Evolutionary conservation across 2,113 vertebrate genomes (phyloP).

Genomic region (Gopherus evgoodei): DNA sequence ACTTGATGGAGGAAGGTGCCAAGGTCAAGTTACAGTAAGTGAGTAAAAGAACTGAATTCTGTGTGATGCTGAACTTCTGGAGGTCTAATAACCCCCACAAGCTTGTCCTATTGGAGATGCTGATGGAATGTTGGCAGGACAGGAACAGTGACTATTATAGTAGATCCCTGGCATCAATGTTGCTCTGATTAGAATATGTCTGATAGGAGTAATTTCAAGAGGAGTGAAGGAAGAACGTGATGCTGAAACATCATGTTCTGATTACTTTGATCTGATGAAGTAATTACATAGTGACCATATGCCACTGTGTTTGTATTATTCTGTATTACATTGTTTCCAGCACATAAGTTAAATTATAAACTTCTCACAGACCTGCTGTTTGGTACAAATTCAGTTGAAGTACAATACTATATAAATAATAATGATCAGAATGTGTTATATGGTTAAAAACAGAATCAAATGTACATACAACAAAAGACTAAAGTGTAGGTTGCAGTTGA

Average conservation of each 20-base stretch:
- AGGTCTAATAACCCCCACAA: background rate
- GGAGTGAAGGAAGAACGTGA: background rate
- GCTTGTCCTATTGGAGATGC: background rate
- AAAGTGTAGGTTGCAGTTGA: background rate
- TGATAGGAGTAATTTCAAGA: background rate
- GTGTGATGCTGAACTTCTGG: background rate
- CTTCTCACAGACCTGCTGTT: background rate
- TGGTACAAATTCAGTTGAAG: background rate
- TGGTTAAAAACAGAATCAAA: background rate
- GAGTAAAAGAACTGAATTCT: background rate
- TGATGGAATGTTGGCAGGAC: background rate
- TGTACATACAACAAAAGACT: background rate
- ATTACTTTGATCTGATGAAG: background rate
- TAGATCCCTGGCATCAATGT: background rate
- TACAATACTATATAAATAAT: background rate
- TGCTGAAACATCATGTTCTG: background rate
- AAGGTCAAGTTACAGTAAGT: background rate
- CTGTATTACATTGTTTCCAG: background rate
- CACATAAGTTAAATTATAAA: background rate
- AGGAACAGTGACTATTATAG: background rate
- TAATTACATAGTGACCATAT: background rate
- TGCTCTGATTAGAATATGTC: background rate
- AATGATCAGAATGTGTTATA: background rate
- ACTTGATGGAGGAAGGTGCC: background rate
- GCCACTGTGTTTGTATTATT: background rate